A percentile compares a stretch with the other conserved stretches of the same genome.
Conservation (phyloP, 1,140 invertebrate species). For the Drosophila burlai region DNA sequence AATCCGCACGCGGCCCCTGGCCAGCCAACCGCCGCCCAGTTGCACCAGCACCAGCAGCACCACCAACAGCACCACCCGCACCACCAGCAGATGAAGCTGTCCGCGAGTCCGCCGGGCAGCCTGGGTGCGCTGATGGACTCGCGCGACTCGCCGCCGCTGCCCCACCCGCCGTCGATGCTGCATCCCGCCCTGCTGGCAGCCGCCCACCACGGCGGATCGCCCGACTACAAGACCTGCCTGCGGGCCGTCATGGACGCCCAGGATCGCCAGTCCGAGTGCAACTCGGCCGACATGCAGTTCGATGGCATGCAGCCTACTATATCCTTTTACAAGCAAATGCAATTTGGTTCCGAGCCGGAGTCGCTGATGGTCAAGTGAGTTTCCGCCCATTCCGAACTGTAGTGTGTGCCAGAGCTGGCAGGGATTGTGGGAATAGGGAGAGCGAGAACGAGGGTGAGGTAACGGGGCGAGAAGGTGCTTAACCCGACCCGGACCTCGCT, state of each 20-base stretch:
- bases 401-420: conserved; percentile 37
- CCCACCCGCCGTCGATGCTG: conserved; percentile 91
- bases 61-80: conserved; percentile 68
- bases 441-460: background rate
- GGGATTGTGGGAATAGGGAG: conserved; percentile 8
- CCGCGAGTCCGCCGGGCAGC: conserved; percentile 86
- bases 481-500: conserved; percentile 62
- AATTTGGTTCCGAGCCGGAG: conserved; percentile 58
- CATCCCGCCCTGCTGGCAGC: conserved; percentile 92
- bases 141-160: conserved; percentile 91
- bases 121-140: conserved; percentile 89
- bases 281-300: conserved; percentile 94
- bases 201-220: conserved; percentile 90
- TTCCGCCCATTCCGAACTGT: conserved; percentile 49
- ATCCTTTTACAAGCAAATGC: conserved; percentile 92
- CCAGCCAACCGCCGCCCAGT: conserved; percentile 81
- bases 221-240: conserved; percentile 90
- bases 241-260: conserved; percentile 90
- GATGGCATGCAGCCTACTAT: conserved; percentile 97
- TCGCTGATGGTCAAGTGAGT: conserved; percentile 81
- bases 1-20: conserved; percentile 86
- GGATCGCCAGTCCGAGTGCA: conserved; percentile 94
- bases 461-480: conserved; percentile 33
- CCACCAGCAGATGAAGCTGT: conserved; percentile 85
- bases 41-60: conserved; percentile 78